Conservation (phyloP, 2,888 invertebrate species). For the Julus scanicus region DNA sequence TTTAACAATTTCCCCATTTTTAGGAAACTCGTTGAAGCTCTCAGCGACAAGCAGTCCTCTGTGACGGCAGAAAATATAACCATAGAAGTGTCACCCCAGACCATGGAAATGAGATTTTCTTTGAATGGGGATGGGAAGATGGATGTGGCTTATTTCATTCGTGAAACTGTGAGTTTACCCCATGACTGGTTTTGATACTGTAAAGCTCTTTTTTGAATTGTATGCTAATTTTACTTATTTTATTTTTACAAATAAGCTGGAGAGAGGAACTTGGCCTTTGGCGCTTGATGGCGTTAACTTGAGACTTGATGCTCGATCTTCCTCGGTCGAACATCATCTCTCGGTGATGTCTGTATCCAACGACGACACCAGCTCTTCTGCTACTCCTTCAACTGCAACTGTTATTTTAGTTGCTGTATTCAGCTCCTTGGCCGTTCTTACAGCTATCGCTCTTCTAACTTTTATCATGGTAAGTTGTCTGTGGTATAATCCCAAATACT, state of each 20-base stretch:
- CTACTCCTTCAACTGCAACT: slow-evolving; percentile 22
- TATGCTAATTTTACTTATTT: neutral
- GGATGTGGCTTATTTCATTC: slow-evolving; percentile 81
- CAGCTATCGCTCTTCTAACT: slow-evolving; percentile 7
- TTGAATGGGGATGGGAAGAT: slow-evolving; percentile 79
- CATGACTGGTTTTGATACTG: too few relatives aligned
- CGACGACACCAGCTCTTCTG: neutral
- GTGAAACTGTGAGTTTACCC: slow-evolving; percentile 76
- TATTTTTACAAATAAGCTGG: slow-evolving; percentile 37
- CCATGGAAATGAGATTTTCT: slow-evolving; percentile 72
- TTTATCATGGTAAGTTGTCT: slow-evolving; percentile 50
- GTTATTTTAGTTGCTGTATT: slow-evolving; percentile 47
- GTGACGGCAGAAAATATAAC: slow-evolving; percentile 69
- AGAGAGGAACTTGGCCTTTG: slow-evolving; percentile 40
- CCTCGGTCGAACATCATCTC: slow-evolving; percentile 41
- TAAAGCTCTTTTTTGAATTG: neutral
- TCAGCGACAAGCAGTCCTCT: neutral
- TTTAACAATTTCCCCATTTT: neutral
- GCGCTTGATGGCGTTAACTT: neutral
- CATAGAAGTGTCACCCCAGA: slow-evolving; percentile 70
- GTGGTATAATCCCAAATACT: neutral
- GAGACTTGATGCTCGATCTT: slow-evolving; percentile 25
- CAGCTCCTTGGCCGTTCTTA: neutral
- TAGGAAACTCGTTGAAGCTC: slow-evolving; percentile 60
- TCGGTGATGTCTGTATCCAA: neutral